Evolutionary conservation across 2,888 invertebrate genomes (phyloP), one percentile per base, ranked within the genome.

Genomic region (Lasioglossum calceatum): DNA sequence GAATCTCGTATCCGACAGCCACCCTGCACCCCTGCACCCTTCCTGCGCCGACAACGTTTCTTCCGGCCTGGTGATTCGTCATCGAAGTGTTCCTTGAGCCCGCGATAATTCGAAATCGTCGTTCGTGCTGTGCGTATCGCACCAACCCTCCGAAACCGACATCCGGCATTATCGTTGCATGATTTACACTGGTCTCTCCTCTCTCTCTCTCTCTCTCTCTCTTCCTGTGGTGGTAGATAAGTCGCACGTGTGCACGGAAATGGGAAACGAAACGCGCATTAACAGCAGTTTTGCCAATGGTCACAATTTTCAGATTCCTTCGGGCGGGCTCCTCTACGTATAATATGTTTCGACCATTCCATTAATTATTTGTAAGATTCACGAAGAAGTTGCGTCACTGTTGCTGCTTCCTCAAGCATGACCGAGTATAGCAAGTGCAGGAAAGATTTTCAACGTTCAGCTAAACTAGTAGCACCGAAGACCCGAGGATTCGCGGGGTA

Each of bases 101-200:
- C 19, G 64, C 54, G 85, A 81, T 75, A 84, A 84, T 81, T 78
- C 72, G 54, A 39, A 64, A 79, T 82, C 71, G 80, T 77, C 16
- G 73, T 80, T 72, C 78, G 61, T 50, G 58, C 79, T 79, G 70
- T 44, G 61, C 82, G 75, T 77, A 76, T 67, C 70, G 77, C 84
- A 71, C 81, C 82, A 87, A 92, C 93, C 87, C 92, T 93, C 93
- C 70, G 70, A 70, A 93, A 92, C 92, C 92, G 93, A 92, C 93
- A 93, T 93, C 93, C 94, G 93, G 93, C 93, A 93, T 94, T 94
- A 94, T 94, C 93, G 93, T 92, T 87, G 90, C 88, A 91, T 93
- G 94, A 94, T 94, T 94, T 94, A 94, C 92, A 92, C 87, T 14
- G 27, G 91, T 91, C 88, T 90, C 92, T 92, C 14, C 88, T 90